These are phyloP conservation scores for Chrysopilus asiliformis DNA, from an alignment of 2,888 invertebrate species.

Conservation along the genomic window DNA sequence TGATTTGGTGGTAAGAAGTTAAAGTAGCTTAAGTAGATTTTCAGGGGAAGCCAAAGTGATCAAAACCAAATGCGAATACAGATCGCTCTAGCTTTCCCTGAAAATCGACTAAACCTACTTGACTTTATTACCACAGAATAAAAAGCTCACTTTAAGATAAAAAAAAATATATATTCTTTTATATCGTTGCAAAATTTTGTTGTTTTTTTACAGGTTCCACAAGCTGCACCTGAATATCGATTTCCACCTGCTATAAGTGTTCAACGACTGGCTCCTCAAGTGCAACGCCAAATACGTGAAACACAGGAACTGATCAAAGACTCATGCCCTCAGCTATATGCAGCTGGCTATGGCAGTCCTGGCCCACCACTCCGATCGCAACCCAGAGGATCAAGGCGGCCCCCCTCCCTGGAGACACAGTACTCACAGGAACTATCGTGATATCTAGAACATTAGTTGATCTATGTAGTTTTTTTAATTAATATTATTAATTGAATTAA, in stretches of 20 bases:
- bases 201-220: constrained; percentile 18
- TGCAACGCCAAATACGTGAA: constrained; percentile 36
- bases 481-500: background rate
- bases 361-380: constrained; percentile 36
- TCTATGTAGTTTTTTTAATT: constrained; percentile 2
- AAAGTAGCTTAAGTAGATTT: too few species aligned
- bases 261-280: constrained; percentile 36
- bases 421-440: constrained; percentile 39
- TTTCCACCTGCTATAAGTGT: constrained; percentile 37
- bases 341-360: constrained; percentile 35
- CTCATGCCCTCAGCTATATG: constrained; percentile 36
- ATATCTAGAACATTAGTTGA: constrained; percentile 36
- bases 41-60: too few species aligned
- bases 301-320: constrained; percentile 38
- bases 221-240: constrained; percentile 32
- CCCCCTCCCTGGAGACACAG: constrained; percentile 38
- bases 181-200: too few species aligned
- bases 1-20: too few species aligned
- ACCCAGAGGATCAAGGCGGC: constrained; percentile 33
- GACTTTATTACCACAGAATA: too few species aligned
- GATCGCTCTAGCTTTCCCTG: too few species aligned
- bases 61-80: too few species aligned
- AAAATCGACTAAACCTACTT: too few species aligned
- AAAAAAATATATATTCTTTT: too few species aligned
- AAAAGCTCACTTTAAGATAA: too few species aligned